These are phyloP conservation scores for Pocota personata DNA, from an alignment of 2,888 invertebrate species.

Conservation along the genomic window DNA sequence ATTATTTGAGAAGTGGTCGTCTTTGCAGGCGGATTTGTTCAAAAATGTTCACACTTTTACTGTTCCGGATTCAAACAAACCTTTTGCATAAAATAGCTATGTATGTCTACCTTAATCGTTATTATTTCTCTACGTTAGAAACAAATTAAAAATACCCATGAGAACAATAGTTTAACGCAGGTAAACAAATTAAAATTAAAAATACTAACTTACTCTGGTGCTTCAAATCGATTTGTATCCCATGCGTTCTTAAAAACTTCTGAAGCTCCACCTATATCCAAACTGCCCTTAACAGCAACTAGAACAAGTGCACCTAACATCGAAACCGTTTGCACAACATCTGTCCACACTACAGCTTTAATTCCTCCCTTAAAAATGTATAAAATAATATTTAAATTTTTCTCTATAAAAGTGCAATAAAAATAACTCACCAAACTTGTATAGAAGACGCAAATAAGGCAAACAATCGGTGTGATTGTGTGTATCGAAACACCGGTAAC, in stretches of 20 bases:
- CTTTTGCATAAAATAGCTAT: too few species aligned
- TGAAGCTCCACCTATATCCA: constrained; percentile 88
- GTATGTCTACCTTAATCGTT: too few species aligned
- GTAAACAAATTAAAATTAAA: background rate
- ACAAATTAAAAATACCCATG: background rate
- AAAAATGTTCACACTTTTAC: too few species aligned
- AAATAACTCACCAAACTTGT: constrained; percentile 88
- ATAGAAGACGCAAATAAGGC: constrained; percentile 93
- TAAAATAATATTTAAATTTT: background rate
- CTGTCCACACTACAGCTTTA: constrained; percentile 91
- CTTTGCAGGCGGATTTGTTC: too few species aligned
- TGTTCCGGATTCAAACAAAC: too few species aligned
- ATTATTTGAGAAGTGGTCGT: too few species aligned
- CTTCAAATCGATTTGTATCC: constrained; percentile 88
- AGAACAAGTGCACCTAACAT: constrained; percentile 90
- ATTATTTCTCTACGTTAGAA: too few species aligned
- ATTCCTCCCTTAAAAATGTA: constrained; percentile 86
- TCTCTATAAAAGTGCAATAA: background rate
- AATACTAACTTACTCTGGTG: constrained; percentile 85
- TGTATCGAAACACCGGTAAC: constrained; percentile 94
- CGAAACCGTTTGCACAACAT: constrained; percentile 90
- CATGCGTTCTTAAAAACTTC: constrained; percentile 87
- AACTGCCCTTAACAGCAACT: constrained; percentile 89
- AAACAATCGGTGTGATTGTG: constrained; percentile 91
- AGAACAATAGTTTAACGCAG: background rate